These are phyloP conservation scores for Chionis minor DNA, from an alignment of 2,113 vertebrate species.

Conservation along the genomic window DNA sequence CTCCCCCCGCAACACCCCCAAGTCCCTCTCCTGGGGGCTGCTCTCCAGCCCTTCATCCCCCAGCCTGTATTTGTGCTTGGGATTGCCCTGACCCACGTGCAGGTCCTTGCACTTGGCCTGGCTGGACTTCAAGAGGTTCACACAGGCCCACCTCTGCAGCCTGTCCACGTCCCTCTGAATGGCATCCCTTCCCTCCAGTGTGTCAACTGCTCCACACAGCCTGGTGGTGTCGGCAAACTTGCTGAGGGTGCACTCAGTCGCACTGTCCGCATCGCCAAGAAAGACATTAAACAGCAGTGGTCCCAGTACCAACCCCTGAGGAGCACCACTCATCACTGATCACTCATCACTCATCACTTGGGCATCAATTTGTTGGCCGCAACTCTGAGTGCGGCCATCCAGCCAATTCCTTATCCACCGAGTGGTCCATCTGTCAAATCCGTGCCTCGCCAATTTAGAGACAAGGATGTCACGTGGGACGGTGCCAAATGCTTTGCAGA, in stretches of 20 bases:
- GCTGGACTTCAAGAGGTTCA: neutral
- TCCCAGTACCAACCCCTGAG: neutral
- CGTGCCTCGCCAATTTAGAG: neutral
- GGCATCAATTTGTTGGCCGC: neutral
- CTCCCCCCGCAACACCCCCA: neutral
- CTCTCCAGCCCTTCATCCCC: neutral
- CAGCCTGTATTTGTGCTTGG: neutral
- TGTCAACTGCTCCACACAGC: neutral
- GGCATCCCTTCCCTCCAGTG: neutral
- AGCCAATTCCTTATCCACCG: neutral
- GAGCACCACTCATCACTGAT: neutral
- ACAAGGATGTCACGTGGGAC: neutral
- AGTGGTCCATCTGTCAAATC: neutral
- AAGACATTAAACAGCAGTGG: neutral
- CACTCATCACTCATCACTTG: neutral
- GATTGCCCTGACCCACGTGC: neutral
- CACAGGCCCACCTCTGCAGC: neutral
- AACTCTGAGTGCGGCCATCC: neutral
- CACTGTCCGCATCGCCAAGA: neutral
- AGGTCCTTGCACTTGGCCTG: neutral
- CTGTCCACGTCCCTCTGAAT: neutral
- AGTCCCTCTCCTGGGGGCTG: neutral
- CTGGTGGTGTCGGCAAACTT: neutral
- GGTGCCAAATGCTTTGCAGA: neutral
- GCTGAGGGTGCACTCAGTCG: neutral